Evolutionary conservation across 2,797 vertebrate species (phyloP).

Genomic region (Tokudaia muenninki): DNA sequence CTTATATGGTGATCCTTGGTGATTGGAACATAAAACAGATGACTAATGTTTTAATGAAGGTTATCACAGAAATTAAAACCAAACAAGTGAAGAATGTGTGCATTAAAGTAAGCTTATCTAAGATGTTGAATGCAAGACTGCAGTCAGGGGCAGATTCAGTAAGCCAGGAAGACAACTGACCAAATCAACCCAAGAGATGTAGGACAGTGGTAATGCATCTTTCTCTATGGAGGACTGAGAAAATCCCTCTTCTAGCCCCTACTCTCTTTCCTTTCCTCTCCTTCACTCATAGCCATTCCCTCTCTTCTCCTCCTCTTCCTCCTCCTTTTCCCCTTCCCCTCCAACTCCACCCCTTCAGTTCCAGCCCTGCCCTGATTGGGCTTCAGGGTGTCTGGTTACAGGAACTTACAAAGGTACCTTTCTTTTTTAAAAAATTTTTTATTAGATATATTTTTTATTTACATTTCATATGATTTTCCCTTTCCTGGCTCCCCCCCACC

Average conservation of each 20-base stretch:
- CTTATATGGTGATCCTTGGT: neutral
- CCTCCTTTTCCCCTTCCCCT: neutral
- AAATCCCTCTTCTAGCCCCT: neutral
- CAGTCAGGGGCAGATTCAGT: neutral
- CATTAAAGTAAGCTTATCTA: constrained; percentile 29
- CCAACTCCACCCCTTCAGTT: too few relatives aligned
- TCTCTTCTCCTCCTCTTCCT: neutral
- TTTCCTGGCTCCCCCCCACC: too few relatives aligned
- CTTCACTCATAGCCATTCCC: rapidly evolving
- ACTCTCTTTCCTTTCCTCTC: too few relatives aligned
- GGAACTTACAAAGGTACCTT: neutral
- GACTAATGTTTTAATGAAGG: constrained; percentile 32
- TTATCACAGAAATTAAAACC: constrained; percentile 2
- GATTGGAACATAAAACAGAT: neutral
- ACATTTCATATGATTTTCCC: too few relatives aligned
- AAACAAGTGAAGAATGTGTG: neutral
- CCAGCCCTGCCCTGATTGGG: neutral
- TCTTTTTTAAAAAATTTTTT: too few relatives aligned
- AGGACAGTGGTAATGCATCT: neutral
- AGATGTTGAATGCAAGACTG: neutral
- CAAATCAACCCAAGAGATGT: neutral
- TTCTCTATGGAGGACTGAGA: neutral
- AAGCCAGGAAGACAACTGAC: neutral
- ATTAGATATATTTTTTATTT: too few relatives aligned
- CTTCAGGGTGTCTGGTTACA: neutral